phyloP scores from a whole-genome alignment of 2,113 vertebrate species.

The Probosciger aterrimus region DNA sequence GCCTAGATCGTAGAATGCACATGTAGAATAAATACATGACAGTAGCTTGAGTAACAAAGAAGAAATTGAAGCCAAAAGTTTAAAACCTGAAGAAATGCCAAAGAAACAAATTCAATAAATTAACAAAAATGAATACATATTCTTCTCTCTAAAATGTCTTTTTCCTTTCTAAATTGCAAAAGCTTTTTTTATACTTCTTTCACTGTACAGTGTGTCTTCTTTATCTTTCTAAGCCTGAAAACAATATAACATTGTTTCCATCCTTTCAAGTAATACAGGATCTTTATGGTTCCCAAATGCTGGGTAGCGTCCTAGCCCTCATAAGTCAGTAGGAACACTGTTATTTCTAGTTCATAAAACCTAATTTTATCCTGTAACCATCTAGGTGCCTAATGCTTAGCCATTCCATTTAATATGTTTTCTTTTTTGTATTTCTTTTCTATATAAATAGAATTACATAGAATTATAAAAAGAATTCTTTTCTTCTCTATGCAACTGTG shows the following conservation, averaged over 20 bases:
- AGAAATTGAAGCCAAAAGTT: neutral
- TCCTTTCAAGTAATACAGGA: neutral
- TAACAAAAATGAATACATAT: neutral
- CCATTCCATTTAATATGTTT: neutral
- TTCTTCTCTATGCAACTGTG: neutral
- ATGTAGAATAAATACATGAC: neutral
- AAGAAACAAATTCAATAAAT: neutral
- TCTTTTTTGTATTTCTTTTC: neutral
- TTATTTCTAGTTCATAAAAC: neutral
- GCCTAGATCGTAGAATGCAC: neutral
- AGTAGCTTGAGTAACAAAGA: neutral
- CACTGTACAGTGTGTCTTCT: neutral
- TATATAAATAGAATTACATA: neutral
- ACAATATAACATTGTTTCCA: neutral
- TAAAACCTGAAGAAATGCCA: neutral
- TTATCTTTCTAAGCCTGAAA: neutral
- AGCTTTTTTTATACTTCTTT: neutral
- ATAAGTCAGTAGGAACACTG: fast-evolving
- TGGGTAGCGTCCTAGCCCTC: neutral
- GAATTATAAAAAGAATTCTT: neutral
- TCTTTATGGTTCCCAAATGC: neutral
- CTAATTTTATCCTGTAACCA: neutral
- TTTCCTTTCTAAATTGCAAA: neutral
- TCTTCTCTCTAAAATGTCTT: neutral
- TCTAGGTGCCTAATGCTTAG: neutral